Conservation (phyloP, 2,888 invertebrate species). For the Theretra japonica region DNA sequence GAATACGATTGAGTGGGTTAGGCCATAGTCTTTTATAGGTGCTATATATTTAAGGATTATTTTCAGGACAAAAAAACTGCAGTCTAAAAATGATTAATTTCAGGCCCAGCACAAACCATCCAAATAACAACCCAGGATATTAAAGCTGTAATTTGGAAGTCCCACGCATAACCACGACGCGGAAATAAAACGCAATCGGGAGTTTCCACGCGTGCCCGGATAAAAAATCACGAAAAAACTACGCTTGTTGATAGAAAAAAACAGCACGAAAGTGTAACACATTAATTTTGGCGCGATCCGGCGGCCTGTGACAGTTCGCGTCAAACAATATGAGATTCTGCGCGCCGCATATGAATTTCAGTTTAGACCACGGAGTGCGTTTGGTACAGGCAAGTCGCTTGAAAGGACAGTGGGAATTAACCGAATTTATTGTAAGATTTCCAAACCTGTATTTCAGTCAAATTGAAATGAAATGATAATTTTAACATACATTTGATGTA, state of each 20-base stretch:
- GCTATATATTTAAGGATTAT: too few species aligned
- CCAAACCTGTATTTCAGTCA: too few species aligned
- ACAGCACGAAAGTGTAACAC: conserved; percentile 46
- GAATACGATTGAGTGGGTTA: too few species aligned
- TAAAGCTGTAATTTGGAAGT: neutral
- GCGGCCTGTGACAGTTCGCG: conserved; percentile 36
- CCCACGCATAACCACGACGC: neutral
- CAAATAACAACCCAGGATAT: neutral
- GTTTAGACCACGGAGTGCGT: conserved; percentile 52
- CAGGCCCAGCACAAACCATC: too few species aligned
- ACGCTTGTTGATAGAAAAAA: conserved; percentile 17
- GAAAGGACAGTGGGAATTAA: neutral
- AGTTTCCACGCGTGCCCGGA: neutral
- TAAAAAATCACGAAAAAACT: conserved; percentile 14
- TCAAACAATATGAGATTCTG: conserved; percentile 60
- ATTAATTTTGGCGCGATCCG: conserved; percentile 51
- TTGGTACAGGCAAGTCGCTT: conserved; percentile 31
- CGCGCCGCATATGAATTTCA: conserved; percentile 62
- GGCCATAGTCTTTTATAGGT: too few species aligned
- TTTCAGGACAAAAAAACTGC: too few species aligned
- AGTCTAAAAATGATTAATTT: too few species aligned
- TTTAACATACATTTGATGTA: too few species aligned
- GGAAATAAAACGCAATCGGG: conserved; percentile 8
- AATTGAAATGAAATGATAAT: too few species aligned
- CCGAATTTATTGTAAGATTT: neutral